A percentile compares a stretch with the other conserved stretches of the same genome.
Conservation (phyloP, 2,888 invertebrate species). For the Pseudeuparius sepicola region DNA sequence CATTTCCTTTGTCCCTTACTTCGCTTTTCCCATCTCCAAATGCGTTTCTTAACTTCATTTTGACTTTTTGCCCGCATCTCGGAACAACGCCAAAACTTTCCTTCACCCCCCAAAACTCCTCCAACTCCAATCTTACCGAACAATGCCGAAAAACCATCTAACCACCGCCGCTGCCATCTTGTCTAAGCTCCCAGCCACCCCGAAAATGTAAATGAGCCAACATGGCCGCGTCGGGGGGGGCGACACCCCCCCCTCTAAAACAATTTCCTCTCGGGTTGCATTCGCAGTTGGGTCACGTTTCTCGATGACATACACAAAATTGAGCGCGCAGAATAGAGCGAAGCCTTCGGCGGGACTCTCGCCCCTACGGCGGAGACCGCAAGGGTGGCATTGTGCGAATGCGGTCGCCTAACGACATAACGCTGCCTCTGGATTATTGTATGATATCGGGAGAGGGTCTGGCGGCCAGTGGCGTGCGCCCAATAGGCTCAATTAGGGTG, state of each 20-base stretch:
- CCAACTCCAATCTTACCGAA: too few relatives aligned
- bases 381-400: conserved; percentile 26
- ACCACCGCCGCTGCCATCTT: too few relatives aligned
- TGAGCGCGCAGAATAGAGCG: conserved; percentile 34
- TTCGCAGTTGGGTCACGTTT: conserved; percentile 39
- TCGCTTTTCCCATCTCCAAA: too few relatives aligned
- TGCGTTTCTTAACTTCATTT: too few relatives aligned
- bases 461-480: too few relatives aligned
- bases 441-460: conserved; percentile 26
- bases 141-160: too few relatives aligned
- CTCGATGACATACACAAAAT: conserved; percentile 39
- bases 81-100: too few relatives aligned
- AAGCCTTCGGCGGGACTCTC: conserved; percentile 21
- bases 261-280: conserved; percentile 36
- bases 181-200: too few relatives aligned
- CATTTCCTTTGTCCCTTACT: too few relatives aligned
- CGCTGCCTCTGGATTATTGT: conserved; percentile 28
- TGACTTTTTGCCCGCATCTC: too few relatives aligned
- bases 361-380: conserved; percentile 24
- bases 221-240: conserved; percentile 27
- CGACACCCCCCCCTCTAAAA: conserved; percentile 37
- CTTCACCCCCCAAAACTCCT: too few relatives aligned
- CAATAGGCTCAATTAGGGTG: too few relatives aligned
- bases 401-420: conserved; percentile 18
- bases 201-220: conserved; percentile 29